Conservation (phyloP, 2,888 invertebrate genomes). For the Patella depressa region DNA sequence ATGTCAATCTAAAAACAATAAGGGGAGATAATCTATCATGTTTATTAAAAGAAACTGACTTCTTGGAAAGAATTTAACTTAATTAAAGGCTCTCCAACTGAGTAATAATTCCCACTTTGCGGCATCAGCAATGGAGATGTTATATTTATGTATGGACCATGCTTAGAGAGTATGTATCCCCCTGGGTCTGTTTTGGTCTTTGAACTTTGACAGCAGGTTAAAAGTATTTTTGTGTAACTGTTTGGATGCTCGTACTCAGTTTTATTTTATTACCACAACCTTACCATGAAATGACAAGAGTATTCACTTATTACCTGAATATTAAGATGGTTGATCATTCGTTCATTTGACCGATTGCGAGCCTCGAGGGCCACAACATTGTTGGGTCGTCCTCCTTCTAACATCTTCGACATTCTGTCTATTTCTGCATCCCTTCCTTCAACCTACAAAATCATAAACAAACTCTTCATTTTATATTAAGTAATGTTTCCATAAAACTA, state of each 20-base stretch:
- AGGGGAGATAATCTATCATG: too few relatives aligned
- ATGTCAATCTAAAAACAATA: constrained; percentile 64
- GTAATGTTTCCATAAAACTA: not conserved
- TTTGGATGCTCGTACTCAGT: too few relatives aligned
- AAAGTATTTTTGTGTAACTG: too few relatives aligned
- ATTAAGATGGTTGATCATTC: constrained; percentile 70
- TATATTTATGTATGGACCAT: too few relatives aligned
- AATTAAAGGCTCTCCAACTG: not conserved
- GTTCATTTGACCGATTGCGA: constrained; percentile 68
- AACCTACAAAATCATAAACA: constrained; percentile 56
- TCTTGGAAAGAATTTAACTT: too few relatives aligned
- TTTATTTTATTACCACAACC: too few relatives aligned
- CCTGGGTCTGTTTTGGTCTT: too few relatives aligned
- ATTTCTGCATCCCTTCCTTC: constrained; percentile 70
- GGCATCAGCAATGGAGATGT: not conserved
- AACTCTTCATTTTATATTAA: not conserved
- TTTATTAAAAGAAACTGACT: too few relatives aligned
- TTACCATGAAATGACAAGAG: not conserved
- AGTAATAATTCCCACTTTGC: not conserved
- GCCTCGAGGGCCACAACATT: constrained; percentile 71
- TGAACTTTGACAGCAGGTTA: too few relatives aligned
- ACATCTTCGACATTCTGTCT: constrained; percentile 67
- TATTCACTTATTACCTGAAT: constrained; percentile 62
- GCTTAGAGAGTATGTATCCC: too few relatives aligned
- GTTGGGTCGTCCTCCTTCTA: constrained; percentile 70